Evolutionary conservation across 30 jellyfish, hydroid and myxozoan genomes (phyloP).

Genomic region (Aurelia sp.): DNA sequence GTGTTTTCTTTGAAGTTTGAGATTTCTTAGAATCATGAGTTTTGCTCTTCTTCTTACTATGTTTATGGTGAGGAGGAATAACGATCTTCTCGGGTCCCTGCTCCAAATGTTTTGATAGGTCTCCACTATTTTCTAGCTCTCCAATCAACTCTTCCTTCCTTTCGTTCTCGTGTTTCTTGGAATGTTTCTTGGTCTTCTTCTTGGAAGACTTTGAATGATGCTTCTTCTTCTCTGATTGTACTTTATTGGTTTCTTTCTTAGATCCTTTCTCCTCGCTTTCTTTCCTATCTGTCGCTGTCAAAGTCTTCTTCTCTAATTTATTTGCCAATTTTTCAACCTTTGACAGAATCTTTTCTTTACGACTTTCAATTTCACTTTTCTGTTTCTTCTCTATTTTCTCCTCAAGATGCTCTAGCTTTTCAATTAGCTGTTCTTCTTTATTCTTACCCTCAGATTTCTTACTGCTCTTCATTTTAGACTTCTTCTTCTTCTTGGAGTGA

Average conservation of each 20-base stretch:
- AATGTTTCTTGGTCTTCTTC: slow-evolving; percentile 1
- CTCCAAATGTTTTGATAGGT: neutral
- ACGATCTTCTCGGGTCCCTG: slow-evolving; percentile 30
- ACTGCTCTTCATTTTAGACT: slow-evolving; percentile 14
- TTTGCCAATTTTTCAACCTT: slow-evolving; percentile 52
- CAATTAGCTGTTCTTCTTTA: slow-evolving; percentile 55
- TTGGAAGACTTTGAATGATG: neutral
- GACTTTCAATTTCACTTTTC: slow-evolving; percentile 33
- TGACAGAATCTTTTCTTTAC: slow-evolving; percentile 45
- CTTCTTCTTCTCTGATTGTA: neutral
- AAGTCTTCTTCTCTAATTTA: slow-evolving; percentile 32
- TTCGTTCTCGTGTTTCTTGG: slow-evolving; percentile 16
- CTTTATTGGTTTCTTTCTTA: slow-evolving; percentile 1
- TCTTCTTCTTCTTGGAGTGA: neutral
- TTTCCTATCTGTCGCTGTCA: neutral
- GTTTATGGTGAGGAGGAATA: neutral
- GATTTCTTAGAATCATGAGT: slow-evolving; percentile 4
- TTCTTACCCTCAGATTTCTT: neutral
- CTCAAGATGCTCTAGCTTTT: slow-evolving; percentile 59
- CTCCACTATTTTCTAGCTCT: slow-evolving; percentile 43
- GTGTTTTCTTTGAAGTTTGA: neutral
- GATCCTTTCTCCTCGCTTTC: neutral
- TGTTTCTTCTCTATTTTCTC: slow-evolving; percentile 61
- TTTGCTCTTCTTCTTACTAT: slow-evolving; percentile 4
- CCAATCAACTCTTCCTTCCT: neutral